Conservation (phyloP, 2,797 vertebrate species). For the Oreonectes daqikongensis region DNA sequence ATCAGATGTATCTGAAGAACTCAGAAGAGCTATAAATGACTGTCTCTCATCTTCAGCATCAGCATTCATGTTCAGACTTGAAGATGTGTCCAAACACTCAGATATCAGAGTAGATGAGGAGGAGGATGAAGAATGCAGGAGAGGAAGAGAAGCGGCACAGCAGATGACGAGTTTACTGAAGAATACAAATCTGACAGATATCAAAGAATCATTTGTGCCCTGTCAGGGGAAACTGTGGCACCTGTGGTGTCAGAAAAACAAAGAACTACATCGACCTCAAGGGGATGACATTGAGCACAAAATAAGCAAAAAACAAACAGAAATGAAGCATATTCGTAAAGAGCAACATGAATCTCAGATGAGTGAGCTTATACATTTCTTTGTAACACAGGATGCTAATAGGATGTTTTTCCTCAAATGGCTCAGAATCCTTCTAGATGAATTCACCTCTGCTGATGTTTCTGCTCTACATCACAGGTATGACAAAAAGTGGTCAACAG, state of each 20-base stretch:
- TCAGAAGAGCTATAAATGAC: neutral
- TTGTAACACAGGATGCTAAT: neutral
- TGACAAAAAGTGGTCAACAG: constrained; percentile 61
- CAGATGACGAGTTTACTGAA: neutral
- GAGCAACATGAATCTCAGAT: neutral
- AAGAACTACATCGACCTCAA: constrained; percentile 60
- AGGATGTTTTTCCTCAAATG: constrained; percentile 7
- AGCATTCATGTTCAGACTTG: constrained; percentile 60
- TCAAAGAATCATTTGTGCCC: neutral
- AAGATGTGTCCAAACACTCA: constrained; percentile 50
- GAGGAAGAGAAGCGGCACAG: neutral
- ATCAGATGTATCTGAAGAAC: neutral
- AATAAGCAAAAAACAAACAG: constrained; percentile 23
- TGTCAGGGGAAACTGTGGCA: neutral
- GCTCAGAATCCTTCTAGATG: constrained; percentile 64
- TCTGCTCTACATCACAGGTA: constrained; percentile 56
- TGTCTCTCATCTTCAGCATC: constrained; percentile 7
- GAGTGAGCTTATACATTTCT: neutral
- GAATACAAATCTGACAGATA: neutral
- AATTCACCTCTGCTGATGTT: constrained; percentile 54
- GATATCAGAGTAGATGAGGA: constrained; percentile 58
- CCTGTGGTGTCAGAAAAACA: neutral
- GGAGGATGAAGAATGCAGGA: neutral
- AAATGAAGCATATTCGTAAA: constrained; percentile 75
- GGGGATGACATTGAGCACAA: constrained; percentile 68